These are phyloP conservation scores for Sesia bembeciformis DNA, from an alignment of 2,888 invertebrate species.

Conservation along the genomic window DNA sequence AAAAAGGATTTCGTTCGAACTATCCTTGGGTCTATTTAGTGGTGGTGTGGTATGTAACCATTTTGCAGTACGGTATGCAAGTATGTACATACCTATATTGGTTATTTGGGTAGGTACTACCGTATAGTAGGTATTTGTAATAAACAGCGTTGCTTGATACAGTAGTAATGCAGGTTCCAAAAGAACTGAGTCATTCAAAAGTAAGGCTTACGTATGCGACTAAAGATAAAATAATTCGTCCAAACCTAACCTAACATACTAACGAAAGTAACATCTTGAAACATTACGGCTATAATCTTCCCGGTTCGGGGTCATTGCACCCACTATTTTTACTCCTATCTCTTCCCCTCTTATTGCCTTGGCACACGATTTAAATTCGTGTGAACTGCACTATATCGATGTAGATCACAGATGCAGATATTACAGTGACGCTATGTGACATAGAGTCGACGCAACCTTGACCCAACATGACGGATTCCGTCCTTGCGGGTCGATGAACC, in stretches of 20 bases:
- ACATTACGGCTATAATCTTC: slow-evolving; percentile 25
- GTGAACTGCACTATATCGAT: slow-evolving; percentile 42
- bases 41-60: too few relatives aligned
- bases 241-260: slow-evolving; percentile 18
- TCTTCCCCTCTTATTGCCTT: slow-evolving; percentile 27
- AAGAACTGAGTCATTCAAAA: too few relatives aligned
- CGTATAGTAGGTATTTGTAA: too few relatives aligned
- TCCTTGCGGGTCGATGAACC: slow-evolving; percentile 65
- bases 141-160: too few relatives aligned
- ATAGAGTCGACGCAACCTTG: slow-evolving; percentile 60
- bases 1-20: too few relatives aligned
- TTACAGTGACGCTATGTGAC: slow-evolving; percentile 50
- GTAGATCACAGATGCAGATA: slow-evolving; percentile 69
- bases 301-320: slow-evolving; percentile 57
- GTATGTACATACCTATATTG: too few relatives aligned
- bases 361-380: slow-evolving; percentile 41
- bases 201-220: too few relatives aligned
- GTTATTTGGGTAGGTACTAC: too few relatives aligned
- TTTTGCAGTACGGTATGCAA: too few relatives aligned
- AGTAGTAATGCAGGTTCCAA: too few relatives aligned
- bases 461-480: slow-evolving; percentile 66
- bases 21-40: too few relatives aligned
- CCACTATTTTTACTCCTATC: slow-evolving; percentile 34
- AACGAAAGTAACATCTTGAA: slow-evolving; percentile 58
- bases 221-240: too few relatives aligned